A percentile compares a stretch with the other conserved stretches of the same genome.
These are phyloP conservation scores for Phyllotreta cruciferae DNA, from an alignment of 2,888 invertebrate genomes.

Conservation along the genomic window DNA sequence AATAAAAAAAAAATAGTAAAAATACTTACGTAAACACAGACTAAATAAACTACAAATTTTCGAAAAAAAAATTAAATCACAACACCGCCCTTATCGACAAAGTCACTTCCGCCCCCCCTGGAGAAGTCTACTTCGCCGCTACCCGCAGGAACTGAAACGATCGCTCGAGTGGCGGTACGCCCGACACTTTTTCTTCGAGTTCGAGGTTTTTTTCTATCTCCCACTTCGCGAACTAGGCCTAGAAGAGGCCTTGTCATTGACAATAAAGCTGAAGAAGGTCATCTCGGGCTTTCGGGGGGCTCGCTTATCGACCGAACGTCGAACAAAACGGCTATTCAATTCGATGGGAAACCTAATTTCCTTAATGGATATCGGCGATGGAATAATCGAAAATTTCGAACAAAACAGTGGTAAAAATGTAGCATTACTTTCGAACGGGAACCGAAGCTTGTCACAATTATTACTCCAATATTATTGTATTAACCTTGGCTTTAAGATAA, in stretches of 20 bases:
- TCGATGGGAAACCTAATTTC: slow-evolving; percentile 4
- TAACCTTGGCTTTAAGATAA: too few relatives aligned
- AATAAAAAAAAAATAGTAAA: neutral
- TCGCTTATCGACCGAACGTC: neutral
- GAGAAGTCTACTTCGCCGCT: slow-evolving; percentile 33
- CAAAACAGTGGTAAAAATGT: neutral
- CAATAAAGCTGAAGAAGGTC: slow-evolving; percentile 29
- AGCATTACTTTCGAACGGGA: too few relatives aligned
- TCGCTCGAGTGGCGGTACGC: slow-evolving; percentile 20
- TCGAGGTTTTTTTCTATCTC: slow-evolving; percentile 34
- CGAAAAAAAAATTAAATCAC: neutral
- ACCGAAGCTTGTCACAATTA: too few relatives aligned
- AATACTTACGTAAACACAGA: neutral
- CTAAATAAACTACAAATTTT: neutral
- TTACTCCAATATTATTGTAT: too few relatives aligned
- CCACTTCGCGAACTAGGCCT: slow-evolving; percentile 31
- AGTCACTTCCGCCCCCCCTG: slow-evolving; percentile 33
- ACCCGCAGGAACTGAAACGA: slow-evolving; percentile 24
- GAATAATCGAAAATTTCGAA: neutral
- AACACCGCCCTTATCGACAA: slow-evolving; percentile 15
- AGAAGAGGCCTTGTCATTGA: slow-evolving; percentile 37
- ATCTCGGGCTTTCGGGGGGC: neutral
- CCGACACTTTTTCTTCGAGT: slow-evolving; percentile 33
- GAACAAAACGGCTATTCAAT: neutral
- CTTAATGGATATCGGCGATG: neutral